These are phyloP conservation scores for Eudyptes chrysolophus DNA, from an alignment of 2,113 vertebrate species.

Conservation along the genomic window DNA sequence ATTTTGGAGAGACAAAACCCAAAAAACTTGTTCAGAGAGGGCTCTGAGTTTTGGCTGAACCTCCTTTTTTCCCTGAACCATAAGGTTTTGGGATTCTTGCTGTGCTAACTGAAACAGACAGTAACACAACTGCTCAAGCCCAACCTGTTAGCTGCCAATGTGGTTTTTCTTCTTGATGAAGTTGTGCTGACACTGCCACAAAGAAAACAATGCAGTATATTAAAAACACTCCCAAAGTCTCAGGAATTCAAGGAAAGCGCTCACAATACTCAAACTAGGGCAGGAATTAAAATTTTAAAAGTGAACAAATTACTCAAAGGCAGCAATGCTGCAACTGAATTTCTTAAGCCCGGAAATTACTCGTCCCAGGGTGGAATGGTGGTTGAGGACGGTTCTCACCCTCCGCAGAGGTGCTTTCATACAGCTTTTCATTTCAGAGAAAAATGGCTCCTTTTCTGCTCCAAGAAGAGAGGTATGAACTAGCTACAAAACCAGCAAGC, in stretches of 20 bases:
- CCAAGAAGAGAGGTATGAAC: not conserved
- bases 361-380: not conserved
- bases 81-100: not conserved
- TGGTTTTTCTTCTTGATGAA: not conserved
- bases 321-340: not conserved
- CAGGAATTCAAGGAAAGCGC: not conserved
- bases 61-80: not conserved
- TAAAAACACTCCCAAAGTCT: not conserved
- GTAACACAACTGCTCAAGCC: not conserved
- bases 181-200: not conserved
- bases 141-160: not conserved
- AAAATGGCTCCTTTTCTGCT: not conserved
- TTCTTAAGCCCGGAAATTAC: not conserved
- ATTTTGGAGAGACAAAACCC: not conserved
- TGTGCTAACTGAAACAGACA: not conserved
- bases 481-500: not conserved
- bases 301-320: not conserved
- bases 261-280: not conserved
- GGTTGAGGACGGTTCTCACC: not conserved
- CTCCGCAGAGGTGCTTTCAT: not conserved
- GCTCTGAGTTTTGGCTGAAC: not conserved
- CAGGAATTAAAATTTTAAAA: not conserved
- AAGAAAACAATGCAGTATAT: not conserved
- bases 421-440: not conserved
- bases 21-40: not conserved